Conservation (phyloP, 2,113 vertebrate species). For the Physeter macrocephalus region DNA sequence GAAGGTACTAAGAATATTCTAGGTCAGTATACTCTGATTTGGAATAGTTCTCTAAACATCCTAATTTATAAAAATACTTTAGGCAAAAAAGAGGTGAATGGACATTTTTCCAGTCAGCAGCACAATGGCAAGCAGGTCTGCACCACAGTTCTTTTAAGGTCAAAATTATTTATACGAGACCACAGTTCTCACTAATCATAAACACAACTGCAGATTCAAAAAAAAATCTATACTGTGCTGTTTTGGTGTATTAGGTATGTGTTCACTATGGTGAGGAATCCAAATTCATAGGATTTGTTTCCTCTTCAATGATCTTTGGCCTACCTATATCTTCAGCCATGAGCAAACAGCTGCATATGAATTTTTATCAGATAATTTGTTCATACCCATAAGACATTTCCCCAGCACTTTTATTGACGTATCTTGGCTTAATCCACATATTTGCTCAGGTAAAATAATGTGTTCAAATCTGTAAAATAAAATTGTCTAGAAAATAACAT, state of each 20-base stretch:
- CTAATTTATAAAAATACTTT: not conserved
- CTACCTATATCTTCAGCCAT: slow-evolving; percentile 33
- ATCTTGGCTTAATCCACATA: slow-evolving; percentile 57
- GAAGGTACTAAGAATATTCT: not conserved
- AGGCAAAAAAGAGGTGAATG: not conserved
- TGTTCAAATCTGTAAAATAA: slow-evolving; percentile 56
- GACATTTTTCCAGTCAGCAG: not conserved
- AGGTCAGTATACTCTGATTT: not conserved
- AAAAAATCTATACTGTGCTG: not conserved
- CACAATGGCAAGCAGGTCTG: not conserved
- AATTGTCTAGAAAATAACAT: slow-evolving; percentile 70
- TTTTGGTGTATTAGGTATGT: not conserved
- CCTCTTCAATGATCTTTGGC: slow-evolving; percentile 5
- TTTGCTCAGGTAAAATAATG: slow-evolving; percentile 33
- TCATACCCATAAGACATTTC: slow-evolving; percentile 50
- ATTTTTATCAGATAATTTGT: slow-evolving; percentile 68
- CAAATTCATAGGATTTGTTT: not conserved
- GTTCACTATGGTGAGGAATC: not conserved
- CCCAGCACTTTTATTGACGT: slow-evolving; percentile 59
- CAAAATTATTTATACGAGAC: not conserved
- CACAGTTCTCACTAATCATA: not conserved
- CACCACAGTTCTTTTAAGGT: not conserved
- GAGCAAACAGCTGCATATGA: slow-evolving; percentile 37
- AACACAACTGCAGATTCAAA: not conserved
- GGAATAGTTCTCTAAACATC: not conserved